A percentile compares a stretch with the other conserved stretches of the same genome.
These are phyloP conservation scores for Drosophila nikananu DNA, from an alignment of 1,140 invertebrate genomes.

Conservation along the genomic window DNA sequence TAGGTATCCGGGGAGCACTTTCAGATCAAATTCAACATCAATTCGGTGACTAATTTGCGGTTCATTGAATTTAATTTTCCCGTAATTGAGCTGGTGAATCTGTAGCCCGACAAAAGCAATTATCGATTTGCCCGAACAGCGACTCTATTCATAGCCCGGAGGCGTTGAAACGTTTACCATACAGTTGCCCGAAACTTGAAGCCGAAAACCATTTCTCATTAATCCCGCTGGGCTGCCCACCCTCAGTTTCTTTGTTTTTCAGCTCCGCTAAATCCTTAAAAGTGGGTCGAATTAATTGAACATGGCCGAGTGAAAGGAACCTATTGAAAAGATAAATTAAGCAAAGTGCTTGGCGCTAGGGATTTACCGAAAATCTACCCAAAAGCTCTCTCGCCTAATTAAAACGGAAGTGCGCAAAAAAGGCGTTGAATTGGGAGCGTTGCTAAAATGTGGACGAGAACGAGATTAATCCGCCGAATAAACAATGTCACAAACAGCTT, in stretches of 20 bases:
- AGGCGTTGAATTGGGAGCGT: slow-evolving; percentile 1
- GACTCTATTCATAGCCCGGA: slow-evolving; percentile 46
- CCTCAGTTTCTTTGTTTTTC: slow-evolving; percentile 28
- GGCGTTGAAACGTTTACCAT: slow-evolving; percentile 19
- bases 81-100: slow-evolving; percentile 48
- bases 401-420: slow-evolving; percentile 50
- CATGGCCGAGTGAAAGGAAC: slow-evolving; percentile 20
- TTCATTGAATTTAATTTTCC: slow-evolving; percentile 56
- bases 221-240: slow-evolving; percentile 18
- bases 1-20: not conserved
- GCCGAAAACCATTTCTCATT: slow-evolving; percentile 59
- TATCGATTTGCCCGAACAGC: slow-evolving; percentile 57
- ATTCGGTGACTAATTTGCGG: slow-evolving; percentile 21
- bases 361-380: slow-evolving; percentile 24
- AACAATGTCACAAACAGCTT: slow-evolving; percentile 33
- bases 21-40: slow-evolving; percentile 6
- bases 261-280: slow-evolving; percentile 13
- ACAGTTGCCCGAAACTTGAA: slow-evolving; percentile 38
- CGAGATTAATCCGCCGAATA: slow-evolving; percentile 4
- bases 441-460: slow-evolving; percentile 5
- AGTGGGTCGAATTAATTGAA: slow-evolving; percentile 58
- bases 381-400: slow-evolving; percentile 68
- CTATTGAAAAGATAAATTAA: slow-evolving; percentile 56
- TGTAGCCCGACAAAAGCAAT: slow-evolving; percentile 53
- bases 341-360: slow-evolving; percentile 40